Base-by-base conservation (phyloP, 1,140 invertebrate species). In the Rhysida immarginata region DNA sequence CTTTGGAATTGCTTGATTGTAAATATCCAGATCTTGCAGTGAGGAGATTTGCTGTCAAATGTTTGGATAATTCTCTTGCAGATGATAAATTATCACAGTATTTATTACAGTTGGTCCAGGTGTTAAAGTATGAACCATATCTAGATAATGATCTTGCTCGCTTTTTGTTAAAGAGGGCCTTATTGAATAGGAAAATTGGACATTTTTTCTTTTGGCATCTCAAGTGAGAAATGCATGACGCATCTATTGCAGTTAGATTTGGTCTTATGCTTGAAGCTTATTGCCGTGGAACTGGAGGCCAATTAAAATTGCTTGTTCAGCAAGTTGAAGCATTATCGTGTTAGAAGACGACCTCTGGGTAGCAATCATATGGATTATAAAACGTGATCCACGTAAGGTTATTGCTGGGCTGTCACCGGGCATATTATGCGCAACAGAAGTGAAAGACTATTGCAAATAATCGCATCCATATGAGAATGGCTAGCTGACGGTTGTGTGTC, bases 201-300 rank as follows among this genome's bases (percentile, higher is more conserved):
- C 93, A 97, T 70, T 91, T 83, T 66, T 78, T 99, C 58, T 99
- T 97, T 71, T 99, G 96, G 96, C 88, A 96, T 63, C 62, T 78
- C 26, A 76, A 71, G 70, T 76, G 66, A 66, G 77, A 81, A 62
- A 68, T 74, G 62, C 64, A 74, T 54, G 66, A 75, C 46, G 65
- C 65, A 48, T 63, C 66, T 3, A 65, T 67, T 23, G 58, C 67
- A 23, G 78, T 90, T 23, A 78, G 88, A 24, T 96, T 95, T 72
- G 88, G 89, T 2, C 73, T 97, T 35, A 82, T 99, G 59, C 71
- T 99, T 44, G 96, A 99, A 74, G 91, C 92, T 0, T 98, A 94
- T 71, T 94, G 92, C 66, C 81, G 94, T 62, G 93, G 93, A 41
- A 85, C 89, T 64, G 83, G 85, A 61, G 83, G 87, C 60, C 86